Conservation (phyloP, 2,113 vertebrate species). For the Genyomyrus donnyi region DNA sequence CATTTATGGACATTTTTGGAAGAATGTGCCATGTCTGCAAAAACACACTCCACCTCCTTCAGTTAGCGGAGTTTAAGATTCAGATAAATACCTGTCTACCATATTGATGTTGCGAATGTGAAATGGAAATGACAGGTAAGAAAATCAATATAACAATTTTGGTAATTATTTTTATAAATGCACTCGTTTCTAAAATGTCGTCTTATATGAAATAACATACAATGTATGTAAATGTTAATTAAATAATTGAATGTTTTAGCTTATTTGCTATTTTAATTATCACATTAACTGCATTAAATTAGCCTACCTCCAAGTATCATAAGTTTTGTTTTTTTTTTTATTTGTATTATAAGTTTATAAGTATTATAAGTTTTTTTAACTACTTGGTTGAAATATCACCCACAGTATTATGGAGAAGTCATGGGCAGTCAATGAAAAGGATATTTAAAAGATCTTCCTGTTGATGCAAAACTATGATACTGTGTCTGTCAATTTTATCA, state of each 20-base stretch:
- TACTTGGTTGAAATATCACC: not conserved
- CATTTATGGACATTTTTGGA: slow-evolving; percentile 32
- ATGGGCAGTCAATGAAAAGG: not conserved
- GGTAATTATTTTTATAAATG: not conserved
- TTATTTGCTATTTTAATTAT: not conserved
- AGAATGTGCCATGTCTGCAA: slow-evolving; percentile 34
- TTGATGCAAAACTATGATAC: not conserved
- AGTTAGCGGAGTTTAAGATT: slow-evolving; percentile 42
- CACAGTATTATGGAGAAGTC: not conserved
- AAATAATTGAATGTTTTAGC: not conserved
- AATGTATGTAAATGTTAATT: not conserved
- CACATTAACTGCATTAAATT: not conserved
- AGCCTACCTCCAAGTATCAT: not conserved
- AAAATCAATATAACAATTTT: not conserved
- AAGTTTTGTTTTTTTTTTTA: too few relatives aligned
- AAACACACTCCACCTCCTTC: slow-evolving; percentile 48
- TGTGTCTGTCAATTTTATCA: not conserved
- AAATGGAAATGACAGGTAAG: not conserved
- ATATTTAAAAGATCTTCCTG: not conserved
- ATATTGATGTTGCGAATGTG: not conserved
- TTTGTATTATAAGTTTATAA: not conserved
- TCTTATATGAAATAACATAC: not conserved
- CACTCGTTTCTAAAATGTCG: not conserved
- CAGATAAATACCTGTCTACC: not conserved
- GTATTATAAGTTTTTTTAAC: not conserved